These are phyloP conservation scores for Natator depressus DNA, from an alignment of 2,113 vertebrate genomes.

Conservation along the genomic window DNA sequence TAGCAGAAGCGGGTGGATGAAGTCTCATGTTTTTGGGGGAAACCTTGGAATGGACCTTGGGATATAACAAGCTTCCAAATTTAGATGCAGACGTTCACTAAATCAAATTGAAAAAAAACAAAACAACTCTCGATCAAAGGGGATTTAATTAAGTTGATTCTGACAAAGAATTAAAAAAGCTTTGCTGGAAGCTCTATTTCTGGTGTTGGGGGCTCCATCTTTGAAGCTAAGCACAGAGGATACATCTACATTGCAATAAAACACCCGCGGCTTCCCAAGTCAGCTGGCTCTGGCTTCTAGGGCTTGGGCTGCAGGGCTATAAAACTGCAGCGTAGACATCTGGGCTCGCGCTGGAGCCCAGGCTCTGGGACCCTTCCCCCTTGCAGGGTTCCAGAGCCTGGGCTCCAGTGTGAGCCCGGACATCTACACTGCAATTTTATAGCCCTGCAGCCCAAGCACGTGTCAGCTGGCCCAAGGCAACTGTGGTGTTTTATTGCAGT, in stretches of 20 bases:
- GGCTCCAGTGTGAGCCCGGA: neutral
- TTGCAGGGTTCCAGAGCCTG: neutral
- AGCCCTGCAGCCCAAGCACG: neutral
- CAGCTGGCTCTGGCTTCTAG: neutral
- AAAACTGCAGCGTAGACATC: neutral
- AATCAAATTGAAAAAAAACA: neutral
- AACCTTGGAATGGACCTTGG: neutral
- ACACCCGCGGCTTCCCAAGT: neutral
- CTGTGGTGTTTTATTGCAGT: neutral
- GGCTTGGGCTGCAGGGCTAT: neutral
- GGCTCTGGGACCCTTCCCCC: neutral
- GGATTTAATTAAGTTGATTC: constrained; percentile 65
- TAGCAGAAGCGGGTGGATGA: neutral
- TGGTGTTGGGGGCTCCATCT: neutral
- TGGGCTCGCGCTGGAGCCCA: neutral
- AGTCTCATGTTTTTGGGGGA: neutral
- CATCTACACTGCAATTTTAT: neutral
- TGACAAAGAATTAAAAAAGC: constrained; percentile 57
- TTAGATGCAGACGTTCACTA: constrained; percentile 1
- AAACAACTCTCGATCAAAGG: constrained; percentile 40
- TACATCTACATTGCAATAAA: neutral
- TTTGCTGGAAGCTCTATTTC: constrained; percentile 37
- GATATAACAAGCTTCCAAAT: neutral
- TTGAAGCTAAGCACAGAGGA: neutral
- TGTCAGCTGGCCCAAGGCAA: neutral